Evolutionary conservation across 2,888 invertebrate genomes (phyloP).

Genomic region (Syritta pipiens): DNA sequence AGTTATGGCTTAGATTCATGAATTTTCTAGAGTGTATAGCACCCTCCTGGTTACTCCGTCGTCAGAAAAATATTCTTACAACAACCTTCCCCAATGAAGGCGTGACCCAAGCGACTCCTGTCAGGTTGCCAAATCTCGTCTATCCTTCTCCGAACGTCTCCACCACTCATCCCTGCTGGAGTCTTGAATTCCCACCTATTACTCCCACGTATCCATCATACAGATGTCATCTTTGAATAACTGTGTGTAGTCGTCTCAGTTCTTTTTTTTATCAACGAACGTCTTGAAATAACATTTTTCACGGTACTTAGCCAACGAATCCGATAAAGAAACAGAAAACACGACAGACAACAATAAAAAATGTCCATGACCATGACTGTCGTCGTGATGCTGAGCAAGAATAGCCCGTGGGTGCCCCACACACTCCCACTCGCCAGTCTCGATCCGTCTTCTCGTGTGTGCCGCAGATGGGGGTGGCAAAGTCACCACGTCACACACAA

Average conservation of each 20-base stretch:
- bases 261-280: constrained; percentile 50
- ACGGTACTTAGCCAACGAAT: constrained; percentile 55
- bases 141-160: too few relatives aligned
- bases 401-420: constrained; percentile 54
- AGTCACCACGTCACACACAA: constrained; percentile 48
- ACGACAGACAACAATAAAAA: constrained; percentile 59
- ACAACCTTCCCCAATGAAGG: too few relatives aligned
- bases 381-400: constrained; percentile 24
- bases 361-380: constrained; percentile 58
- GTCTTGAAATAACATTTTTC: constrained; percentile 57
- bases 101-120: too few relatives aligned
- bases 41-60: too few relatives aligned
- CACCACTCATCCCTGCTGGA: too few relatives aligned
- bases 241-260: constrained; percentile 11
- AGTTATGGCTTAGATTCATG: too few relatives aligned
- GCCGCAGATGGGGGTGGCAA: constrained; percentile 13
- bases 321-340: constrained; percentile 17
- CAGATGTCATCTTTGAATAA: constrained; percentile 58
- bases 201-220: constrained; percentile 11
- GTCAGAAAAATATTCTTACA: too few relatives aligned
- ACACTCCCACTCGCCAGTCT: constrained; percentile 56
- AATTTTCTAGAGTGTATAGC: too few relatives aligned
- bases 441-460: constrained; percentile 24
- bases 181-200: too few relatives aligned
- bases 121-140: too few relatives aligned